Percentiles rank a stretch among this genome's conserved stretches.
phyloP scores from a whole-genome alignment of 2,888 invertebrate species.

The Lathronympha strigana region DNA sequence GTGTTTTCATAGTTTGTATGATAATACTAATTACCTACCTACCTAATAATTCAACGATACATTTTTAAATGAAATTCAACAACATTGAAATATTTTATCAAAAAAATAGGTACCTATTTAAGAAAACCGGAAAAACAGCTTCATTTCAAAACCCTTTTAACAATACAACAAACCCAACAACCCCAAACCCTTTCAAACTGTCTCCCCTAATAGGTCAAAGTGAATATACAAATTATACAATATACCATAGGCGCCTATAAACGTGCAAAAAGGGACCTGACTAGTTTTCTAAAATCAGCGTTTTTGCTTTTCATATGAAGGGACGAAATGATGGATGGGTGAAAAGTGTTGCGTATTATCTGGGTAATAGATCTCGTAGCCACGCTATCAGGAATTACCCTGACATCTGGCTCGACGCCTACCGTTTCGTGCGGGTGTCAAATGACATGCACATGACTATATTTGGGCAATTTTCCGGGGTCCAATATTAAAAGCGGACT shows the following conservation, averaged over 20 bases:
- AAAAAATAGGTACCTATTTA: not conserved
- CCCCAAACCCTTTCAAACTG: no score
- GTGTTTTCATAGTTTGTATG: not conserved
- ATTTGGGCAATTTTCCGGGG: not conserved
- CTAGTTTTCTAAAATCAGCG: conserved; percentile 24
- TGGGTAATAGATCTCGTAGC: conserved; percentile 20
- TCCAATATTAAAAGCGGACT: not conserved
- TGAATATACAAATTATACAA: conserved; percentile 9
- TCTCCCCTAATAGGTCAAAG: conserved; percentile 19
- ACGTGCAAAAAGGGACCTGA: conserved; percentile 7
- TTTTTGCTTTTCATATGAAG: conserved; percentile 37
- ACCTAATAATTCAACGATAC: no score
- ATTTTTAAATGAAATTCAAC: not conserved
- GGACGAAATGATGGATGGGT: conserved; percentile 39
- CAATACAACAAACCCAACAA: no score
- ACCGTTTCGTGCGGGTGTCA: conserved; percentile 8
- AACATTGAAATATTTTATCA: not conserved
- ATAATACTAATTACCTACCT: not conserved
- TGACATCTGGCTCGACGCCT: conserved; percentile 27
- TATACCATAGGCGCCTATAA: conserved; percentile 15
- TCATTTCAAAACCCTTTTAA: conserved; percentile 10
- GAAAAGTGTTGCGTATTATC: conserved; percentile 36
- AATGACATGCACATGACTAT: not conserved
- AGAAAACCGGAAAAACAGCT: conserved; percentile 18
- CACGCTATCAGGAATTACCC: conserved; percentile 18